These are phyloP conservation scores for Hoplodrina blanda DNA, from an alignment of 2,888 invertebrate genomes.

Conservation along the genomic window DNA sequence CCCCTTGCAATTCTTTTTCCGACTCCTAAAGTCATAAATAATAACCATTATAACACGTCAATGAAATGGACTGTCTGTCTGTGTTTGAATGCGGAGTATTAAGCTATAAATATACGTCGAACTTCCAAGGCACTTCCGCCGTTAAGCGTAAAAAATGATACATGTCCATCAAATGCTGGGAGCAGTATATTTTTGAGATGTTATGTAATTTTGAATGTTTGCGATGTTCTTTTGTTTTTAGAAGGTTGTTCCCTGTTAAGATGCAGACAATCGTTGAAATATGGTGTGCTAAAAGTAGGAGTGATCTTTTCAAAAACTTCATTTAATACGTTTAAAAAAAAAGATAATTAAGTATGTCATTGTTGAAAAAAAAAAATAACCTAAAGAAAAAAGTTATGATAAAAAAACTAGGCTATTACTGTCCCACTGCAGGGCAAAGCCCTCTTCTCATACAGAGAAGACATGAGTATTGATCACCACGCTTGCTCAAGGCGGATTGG, in stretches of 20 bases:
- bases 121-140: slow-evolving; percentile 23
- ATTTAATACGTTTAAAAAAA: too few relatives aligned
- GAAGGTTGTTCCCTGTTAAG: background rate
- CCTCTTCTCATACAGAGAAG: too few relatives aligned
- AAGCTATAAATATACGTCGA: slow-evolving; percentile 55
- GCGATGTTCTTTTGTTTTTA: slow-evolving; percentile 1
- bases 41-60: slow-evolving; percentile 49
- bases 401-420: too few relatives aligned
- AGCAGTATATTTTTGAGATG: slow-evolving; percentile 11
- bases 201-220: slow-evolving; percentile 5
- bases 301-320: too few relatives aligned
- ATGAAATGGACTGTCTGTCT: slow-evolving; percentile 47
- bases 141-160: slow-evolving; percentile 41
- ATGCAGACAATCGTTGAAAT: too few relatives aligned
- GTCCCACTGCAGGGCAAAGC: too few relatives aligned
- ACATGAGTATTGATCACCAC: too few relatives aligned
- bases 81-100: slow-evolving; percentile 49
- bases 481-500: too few relatives aligned
- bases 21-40: slow-evolving; percentile 48
- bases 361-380: too few relatives aligned
- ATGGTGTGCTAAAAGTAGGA: too few relatives aligned
- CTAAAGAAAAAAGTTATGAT: too few relatives aligned
- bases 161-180: slow-evolving; percentile 38
- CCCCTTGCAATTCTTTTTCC: slow-evolving; percentile 3
- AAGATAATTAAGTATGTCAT: too few relatives aligned